These are phyloP conservation scores for Heliothis virescens DNA, from an alignment of 1,140 invertebrate genomes.

Conservation along the genomic window DNA sequence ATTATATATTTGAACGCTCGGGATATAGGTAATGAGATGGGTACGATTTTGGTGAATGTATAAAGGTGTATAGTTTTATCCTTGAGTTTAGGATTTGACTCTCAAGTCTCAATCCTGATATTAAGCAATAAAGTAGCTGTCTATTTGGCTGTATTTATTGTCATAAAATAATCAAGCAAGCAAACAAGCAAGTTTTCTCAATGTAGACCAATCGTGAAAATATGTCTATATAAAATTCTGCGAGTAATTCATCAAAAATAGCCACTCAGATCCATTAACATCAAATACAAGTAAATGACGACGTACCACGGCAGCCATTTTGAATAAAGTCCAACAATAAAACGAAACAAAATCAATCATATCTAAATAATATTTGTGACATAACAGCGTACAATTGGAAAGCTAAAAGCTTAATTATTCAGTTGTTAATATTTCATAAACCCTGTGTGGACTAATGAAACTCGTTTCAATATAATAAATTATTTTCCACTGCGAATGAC, in stretches of 20 bases:
- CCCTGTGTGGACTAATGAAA: constrained; percentile 53
- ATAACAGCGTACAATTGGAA: constrained; percentile 39
- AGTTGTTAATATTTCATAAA: constrained; percentile 51
- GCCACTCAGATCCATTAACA: too few relatives aligned
- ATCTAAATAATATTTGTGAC: constrained; percentile 44
- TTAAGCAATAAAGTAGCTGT: too few relatives aligned
- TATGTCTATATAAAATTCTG: too few relatives aligned
- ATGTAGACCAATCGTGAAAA: too few relatives aligned
- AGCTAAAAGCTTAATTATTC: constrained; percentile 53
- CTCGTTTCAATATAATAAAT: constrained; percentile 57
- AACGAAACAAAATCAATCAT: constrained; percentile 6
- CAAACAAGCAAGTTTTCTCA: too few relatives aligned
- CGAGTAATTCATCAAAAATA: too few relatives aligned
- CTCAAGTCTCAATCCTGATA: too few relatives aligned
- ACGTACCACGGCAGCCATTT: neutral
- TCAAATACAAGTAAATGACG: neutral
- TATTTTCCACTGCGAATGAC: constrained; percentile 44
- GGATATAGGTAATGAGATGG: neutral
- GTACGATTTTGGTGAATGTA: neutral
- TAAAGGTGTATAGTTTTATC: neutral
- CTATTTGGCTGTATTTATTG: neutral
- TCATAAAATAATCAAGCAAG: too few relatives aligned
- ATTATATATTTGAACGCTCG: constrained; percentile 18
- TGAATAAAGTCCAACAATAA: neutral
- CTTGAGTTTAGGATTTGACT: neutral